phyloP scores from a whole-genome alignment of 2,888 invertebrate species.

The Limnephilus rhombicus region DNA sequence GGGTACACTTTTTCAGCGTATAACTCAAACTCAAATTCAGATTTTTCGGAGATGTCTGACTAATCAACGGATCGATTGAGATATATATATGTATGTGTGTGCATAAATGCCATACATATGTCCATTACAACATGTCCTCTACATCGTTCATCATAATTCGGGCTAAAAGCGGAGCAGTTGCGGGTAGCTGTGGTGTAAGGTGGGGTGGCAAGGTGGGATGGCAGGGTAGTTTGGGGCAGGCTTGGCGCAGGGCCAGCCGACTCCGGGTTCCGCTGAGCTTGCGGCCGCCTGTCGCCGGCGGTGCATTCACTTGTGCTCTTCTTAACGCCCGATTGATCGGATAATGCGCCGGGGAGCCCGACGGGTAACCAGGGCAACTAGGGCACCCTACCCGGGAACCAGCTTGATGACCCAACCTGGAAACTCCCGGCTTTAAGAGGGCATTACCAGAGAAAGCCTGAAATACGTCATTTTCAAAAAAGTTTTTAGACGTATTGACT shows the following conservation, averaged over 20 bases:
- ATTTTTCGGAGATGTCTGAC: no score
- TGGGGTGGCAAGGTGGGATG: background rate
- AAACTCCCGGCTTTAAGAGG: background rate
- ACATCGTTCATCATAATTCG: background rate
- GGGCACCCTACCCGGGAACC: no score
- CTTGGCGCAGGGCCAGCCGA: slow-evolving; percentile 49
- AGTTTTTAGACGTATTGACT: no score
- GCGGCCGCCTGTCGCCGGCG: slow-evolving; percentile 54
- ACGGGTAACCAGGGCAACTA: background rate
- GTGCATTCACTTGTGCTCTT: slow-evolving; percentile 56
- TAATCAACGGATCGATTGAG: no score
- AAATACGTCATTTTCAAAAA: no score
- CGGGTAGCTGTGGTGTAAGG: background rate
- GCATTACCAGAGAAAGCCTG: no score
- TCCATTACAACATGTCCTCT: background rate
- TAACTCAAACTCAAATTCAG: no score
- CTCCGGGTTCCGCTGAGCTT: slow-evolving; percentile 43
- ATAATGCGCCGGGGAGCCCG: slow-evolving; percentile 31
- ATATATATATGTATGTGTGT: no score
- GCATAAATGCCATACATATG: no score
- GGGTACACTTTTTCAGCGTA: no score
- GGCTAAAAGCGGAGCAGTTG: background rate
- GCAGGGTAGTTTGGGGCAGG: background rate
- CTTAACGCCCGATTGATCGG: slow-evolving; percentile 54
- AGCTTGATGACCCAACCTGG: no score